Evolutionary conservation across 2,797 vertebrate species (phyloP), one percentile per base, ranked within the genome.

Genomic region (Pteronotus mesoamericanus): DNA sequence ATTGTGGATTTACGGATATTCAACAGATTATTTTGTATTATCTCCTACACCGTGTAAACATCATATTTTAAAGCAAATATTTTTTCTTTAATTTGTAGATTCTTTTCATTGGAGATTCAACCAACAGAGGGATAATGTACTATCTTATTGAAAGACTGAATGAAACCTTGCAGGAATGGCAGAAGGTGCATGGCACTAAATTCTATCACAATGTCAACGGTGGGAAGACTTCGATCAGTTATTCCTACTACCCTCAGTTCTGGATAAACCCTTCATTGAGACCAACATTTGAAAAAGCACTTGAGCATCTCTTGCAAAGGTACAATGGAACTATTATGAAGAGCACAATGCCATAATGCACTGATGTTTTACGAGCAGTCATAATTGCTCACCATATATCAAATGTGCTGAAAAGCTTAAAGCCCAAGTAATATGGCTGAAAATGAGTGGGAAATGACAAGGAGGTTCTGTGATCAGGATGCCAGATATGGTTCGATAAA

Each of bases 111-210:
- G 99, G 99, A 0, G 99, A 99, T 97, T 99, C 99, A 32, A 99
- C 99, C 94, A 99, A 99, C 97, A 99, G 99, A 51, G 99, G 99
- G 32, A 99, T 99, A 98, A 99, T 99, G 99, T 99, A 99, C 97
- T 99, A 99, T 97, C 98, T 99, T 93, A 99, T 99, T 97, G 99
- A 99, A 98, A 98, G 99, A 95, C 98, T 99, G 61, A 99, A 99
- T 97, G 98, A 98, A 94, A 99, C 99, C 0, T 98, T 99, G 95
- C 98, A 99, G 96, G 99, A 99, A 92, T 99, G 99, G 99, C 99
- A 99, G 93, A 99, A 99, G 95, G 98, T 99, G 55, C 99, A 99
- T 15, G 98, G 99, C 93, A 98, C 98, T 78, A 99, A 99, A 97
- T 97, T 99, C 94, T 99, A 99, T 96, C 96, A 98, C 89, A 98